Base-by-base conservation (phyloP, 2,797 vertebrate species). In the Hyperoplus immaculatus region DNA sequence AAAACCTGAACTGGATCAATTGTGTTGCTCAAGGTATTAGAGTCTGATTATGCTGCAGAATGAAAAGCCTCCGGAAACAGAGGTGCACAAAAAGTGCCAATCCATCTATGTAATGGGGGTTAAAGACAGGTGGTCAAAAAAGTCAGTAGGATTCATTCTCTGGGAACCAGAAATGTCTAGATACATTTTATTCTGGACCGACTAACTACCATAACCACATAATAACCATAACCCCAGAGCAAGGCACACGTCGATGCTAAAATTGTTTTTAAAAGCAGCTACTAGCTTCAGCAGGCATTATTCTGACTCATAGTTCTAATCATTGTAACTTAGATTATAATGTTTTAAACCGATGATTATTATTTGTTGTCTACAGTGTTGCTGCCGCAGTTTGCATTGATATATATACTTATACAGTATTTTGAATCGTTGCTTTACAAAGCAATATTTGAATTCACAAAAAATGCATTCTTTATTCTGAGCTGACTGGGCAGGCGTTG, bases 1-100 rank as follows among this genome's bases (percentile, higher is more conserved):
- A 29, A 75, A 51, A 46, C n/a, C 39, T 51, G 62, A 66, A 53
- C 60, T 63, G 53, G 65, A 39, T 78, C n/a, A 29, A 1, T 43
- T 63, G 43, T 14, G 58, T 16, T 53, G 54, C 36, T 12, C 0
- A 0, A 15, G 8, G 68, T 14, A 42, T 61, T 46, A 4, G 13
- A n/a, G 50, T 53, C 62, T n/a, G 55, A 77, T 57, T 63, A 63
- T 77, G 70, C 66, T 51, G 54, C 66, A 61, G 45, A 62, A 21
- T 65, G 29, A 64, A 74, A 67, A 74, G 42, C 8, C 49, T 55
- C 47, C 36, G 15, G 14, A 53, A 29, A 2, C 29, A 29, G 29
- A 3, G 29, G 29, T 29, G 29, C 29, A 29, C 29, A 29, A 29
- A 29, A 29, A 29, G 29, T 29, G 29, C 29, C 29, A 29, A 3